Evolutionary conservation across 2,113 vertebrate genomes (phyloP).

Genomic region (Verasper variegatus): DNA sequence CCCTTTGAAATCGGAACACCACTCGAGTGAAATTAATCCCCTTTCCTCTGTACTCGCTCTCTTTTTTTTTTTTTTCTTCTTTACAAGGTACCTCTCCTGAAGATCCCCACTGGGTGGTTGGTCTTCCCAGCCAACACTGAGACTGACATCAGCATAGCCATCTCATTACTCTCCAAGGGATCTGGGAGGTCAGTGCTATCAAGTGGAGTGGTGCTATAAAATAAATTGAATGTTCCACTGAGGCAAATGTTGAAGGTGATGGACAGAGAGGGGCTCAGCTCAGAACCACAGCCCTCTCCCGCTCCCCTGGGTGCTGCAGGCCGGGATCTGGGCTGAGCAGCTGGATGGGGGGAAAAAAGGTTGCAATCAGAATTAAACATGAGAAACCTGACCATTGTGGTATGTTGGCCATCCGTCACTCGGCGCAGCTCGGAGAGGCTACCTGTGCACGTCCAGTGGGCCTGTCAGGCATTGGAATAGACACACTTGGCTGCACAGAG

Average conservation of each 20-base stretch:
- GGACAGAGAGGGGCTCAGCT: conserved; percentile 73
- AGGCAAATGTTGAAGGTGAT: conserved; percentile 80
- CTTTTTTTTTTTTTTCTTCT: conserved; percentile 36
- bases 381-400: conserved; percentile 70
- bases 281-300: conserved; percentile 50
- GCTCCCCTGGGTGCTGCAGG: conserved; percentile 57
- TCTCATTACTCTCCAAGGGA: conserved; percentile 77
- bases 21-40: conserved; percentile 55
- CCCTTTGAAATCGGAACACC: conserved; percentile 63
- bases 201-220: conserved; percentile 81
- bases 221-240: conserved; percentile 80
- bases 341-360: conserved; percentile 52
- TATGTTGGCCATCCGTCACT: conserved; percentile 74
- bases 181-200: conserved; percentile 77
- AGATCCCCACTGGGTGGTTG: conserved; percentile 53
- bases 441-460: conserved; percentile 71
- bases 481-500: conserved; percentile 74
- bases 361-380: conserved; percentile 83
- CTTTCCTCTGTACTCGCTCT: conserved; percentile 21
- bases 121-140: conserved; percentile 61
- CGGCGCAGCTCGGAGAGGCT: conserved; percentile 60
- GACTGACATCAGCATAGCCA: conserved; percentile 71
- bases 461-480: conserved; percentile 79
- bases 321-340: conserved; percentile 61
- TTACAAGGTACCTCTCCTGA: conserved; percentile 44